These are phyloP conservation scores for Chydorus sphaericus DNA, from an alignment of 2,888 invertebrate species.

Conservation along the genomic window DNA sequence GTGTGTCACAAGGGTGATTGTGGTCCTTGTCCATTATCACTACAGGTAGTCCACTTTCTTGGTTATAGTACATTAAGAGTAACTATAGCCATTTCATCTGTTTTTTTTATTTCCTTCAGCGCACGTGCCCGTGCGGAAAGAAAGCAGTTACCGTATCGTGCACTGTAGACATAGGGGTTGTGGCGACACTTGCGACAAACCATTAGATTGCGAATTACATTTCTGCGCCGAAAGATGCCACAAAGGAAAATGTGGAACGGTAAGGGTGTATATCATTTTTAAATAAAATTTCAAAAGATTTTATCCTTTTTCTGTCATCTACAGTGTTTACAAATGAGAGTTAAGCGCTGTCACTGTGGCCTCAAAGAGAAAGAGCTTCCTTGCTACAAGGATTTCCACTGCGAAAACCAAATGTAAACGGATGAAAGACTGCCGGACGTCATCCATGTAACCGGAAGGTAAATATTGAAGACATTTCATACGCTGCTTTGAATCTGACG, in stretches of 20 bases:
- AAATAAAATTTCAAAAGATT: no score
- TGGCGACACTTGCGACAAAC: conserved; percentile 68
- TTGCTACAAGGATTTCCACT: conserved; percentile 69
- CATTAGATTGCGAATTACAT: conserved; percentile 60
- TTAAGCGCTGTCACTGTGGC: conserved; percentile 69
- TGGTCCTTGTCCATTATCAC: conserved; percentile 49
- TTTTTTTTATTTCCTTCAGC: conserved; percentile 32
- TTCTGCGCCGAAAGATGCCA: conserved; percentile 71
- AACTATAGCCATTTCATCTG: no score
- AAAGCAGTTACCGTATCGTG: conserved; percentile 50
- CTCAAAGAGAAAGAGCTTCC: conserved; percentile 62
- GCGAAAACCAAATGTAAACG: conserved; percentile 79
- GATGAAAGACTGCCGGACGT: conserved; percentile 61
- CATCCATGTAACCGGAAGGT: conserved; percentile 79
- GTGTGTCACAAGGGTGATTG: conserved; percentile 60
- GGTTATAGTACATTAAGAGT: neutral
- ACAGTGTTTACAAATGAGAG: conserved; percentile 50
- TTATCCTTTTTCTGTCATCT: conserved; percentile 11
- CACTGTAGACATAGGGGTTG: conserved; percentile 69
- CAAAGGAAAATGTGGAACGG: conserved; percentile 61
- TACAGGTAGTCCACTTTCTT: neutral
- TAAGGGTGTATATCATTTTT: no score
- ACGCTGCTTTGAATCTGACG: neutral
- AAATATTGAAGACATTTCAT: conserved; percentile 17
- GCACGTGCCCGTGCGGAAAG: conserved; percentile 80